Evolutionary conservation across 1,140 invertebrate species (phyloP).

Genomic region (Drosophila bifasciata): DNA sequence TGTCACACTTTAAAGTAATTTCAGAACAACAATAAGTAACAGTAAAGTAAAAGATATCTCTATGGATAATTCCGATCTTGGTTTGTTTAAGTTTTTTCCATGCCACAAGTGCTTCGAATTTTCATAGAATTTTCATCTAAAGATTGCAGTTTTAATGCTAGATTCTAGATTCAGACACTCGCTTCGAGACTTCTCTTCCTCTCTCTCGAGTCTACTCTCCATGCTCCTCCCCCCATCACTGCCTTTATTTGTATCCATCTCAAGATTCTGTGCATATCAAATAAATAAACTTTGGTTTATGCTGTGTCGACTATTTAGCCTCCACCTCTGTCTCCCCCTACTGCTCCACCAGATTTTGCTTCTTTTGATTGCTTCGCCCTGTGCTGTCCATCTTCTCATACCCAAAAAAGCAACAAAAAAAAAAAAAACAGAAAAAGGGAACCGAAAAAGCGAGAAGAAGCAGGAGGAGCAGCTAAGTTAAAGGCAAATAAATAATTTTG

Average conservation of each 20-base stretch:
- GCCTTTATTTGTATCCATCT: background rate
- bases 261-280: constrained; percentile 27
- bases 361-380: constrained; percentile 33
- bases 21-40: too few relatives aligned
- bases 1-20: constrained; percentile 32
- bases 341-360: constrained; percentile 6
- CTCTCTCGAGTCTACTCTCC: too few relatives aligned
- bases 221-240: background rate
- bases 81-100: too few relatives aligned
- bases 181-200: too few relatives aligned
- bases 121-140: too few relatives aligned
- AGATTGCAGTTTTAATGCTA: too few relatives aligned
- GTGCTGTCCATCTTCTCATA: background rate
- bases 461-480: constrained; percentile 10
- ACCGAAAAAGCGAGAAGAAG: background rate
- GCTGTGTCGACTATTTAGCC: constrained; percentile 53
- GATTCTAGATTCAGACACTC: too few relatives aligned
- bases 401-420: too few relatives aligned
- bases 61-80: too few relatives aligned
- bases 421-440: background rate
- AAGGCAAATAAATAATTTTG: constrained; percentile 72
- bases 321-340: background rate
- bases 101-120: too few relatives aligned
- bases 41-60: too few relatives aligned
- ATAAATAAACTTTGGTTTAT: constrained; percentile 65